phyloP scores from a whole-genome alignment of 2,797 vertebrate species.

The Poecilia gillii region DNA sequence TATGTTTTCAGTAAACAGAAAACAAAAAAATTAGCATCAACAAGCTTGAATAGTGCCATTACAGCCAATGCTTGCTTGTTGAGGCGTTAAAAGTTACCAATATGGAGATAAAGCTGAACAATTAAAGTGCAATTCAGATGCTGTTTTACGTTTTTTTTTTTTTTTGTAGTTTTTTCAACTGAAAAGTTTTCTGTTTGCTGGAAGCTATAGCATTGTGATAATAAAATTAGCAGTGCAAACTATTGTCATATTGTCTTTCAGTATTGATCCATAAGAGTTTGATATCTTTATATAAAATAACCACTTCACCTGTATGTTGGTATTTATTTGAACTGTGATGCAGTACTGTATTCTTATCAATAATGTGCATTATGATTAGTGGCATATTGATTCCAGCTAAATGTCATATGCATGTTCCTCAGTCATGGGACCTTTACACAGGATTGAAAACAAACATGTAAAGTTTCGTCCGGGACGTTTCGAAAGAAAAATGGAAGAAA shows the following conservation, averaged over 20 bases:
- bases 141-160: constrained; percentile 70
- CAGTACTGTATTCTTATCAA: constrained; percentile 95
- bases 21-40: constrained; percentile 80
- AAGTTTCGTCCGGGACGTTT: constrained; percentile 62
- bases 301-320: constrained; percentile 90
- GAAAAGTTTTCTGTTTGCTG: constrained; percentile 98
- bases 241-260: constrained; percentile 94
- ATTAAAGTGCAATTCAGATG: constrained; percentile 85
- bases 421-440: constrained; percentile 96
- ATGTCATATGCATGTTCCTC: constrained; percentile 93
- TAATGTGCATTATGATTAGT: constrained; percentile 95
- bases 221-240: constrained; percentile 89
- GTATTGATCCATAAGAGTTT: constrained; percentile 94
- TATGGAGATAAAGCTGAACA: constrained; percentile 79
- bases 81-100: constrained; percentile 83
- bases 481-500: constrained; percentile 25
- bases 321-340: constrained; percentile 99
- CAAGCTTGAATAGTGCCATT: constrained; percentile 79
- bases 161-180: constrained; percentile 31
- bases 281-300: constrained; percentile 93
- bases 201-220: constrained; percentile 90
- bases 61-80: constrained; percentile 82
- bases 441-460: constrained; percentile 81
- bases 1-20: constrained; percentile 99
- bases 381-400: constrained; percentile 92